Base-by-base conservation (phyloP, 2,888 invertebrate genomes). In the Ochropleura plecta region DNA sequence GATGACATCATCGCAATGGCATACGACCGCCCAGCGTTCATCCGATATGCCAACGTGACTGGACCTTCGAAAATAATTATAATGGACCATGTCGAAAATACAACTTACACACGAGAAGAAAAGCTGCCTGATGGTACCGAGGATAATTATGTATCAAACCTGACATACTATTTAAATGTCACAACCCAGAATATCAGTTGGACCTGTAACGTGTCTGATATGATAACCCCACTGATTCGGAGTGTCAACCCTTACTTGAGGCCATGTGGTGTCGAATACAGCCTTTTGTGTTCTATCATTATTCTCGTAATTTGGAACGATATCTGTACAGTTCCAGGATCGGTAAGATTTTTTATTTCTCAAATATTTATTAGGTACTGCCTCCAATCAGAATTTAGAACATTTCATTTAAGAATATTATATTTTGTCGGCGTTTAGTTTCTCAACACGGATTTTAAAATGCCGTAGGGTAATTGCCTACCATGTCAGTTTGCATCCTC, bases 181-280 rank as follows among this genome's bases (percentile, higher is more conserved):
- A 91, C 92, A 9, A 81, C 86, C 10, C 80, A 79, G 53, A 89
- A 90, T 74, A 88, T 91, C 57, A 89, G 87, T 44, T 96, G 95
- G 96, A 93, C 90, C 20, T 96, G 96, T 82, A 95, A 95, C 72
- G 93, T 96, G 3, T 93, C 96, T 9, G 94, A 96, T 83, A 97
- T 97, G 90, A 97, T 97, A 87, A 97, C 97, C 18, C 97, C 97
- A 66, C 92, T 97, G 74, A 97, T 97, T 46, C 95, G 96, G 86
- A 97, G 97, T 87, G 97, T 98, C n/a, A 97, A 98, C 80, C 98
- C 98, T 5, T 98, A 98, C 92, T 97, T 98, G 88, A 98, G 98
- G 90, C 98, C 98, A 0, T 98, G 98, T 91, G 98, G 98, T 70
- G 98, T 98, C 78, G 98, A 98, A 91, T 98, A 98, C 95, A 98